Evolutionary conservation across 2,113 vertebrate species (phyloP), one percentile per base, ranked within the genome.

Genomic region (Grammomys dolichurus): DNA sequence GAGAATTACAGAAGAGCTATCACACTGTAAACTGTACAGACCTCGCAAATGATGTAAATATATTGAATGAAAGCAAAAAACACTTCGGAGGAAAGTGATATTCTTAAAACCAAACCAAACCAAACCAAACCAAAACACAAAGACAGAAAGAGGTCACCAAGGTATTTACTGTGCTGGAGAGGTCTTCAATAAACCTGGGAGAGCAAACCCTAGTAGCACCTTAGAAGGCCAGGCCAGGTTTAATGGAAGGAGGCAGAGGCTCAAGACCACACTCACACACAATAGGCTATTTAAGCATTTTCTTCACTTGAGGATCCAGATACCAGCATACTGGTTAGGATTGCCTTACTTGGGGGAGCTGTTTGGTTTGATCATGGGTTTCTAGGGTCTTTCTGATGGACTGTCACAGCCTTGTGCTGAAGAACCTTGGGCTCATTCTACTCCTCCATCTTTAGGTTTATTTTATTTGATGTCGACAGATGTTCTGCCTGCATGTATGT

Each of bases 51-150:
- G 46, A 63, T 91, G 92, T 93, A 81, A 76, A 87, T 69, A 43
- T 36, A 92, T 46, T 84, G 77, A 96, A 87, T 73, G 11, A 20
- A 96, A 88, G 67, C 13, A 90, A 89, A 51, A 51, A 88, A 94
- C 48, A 58, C 20, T 82, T n/a, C n/a, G 92, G 67, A 89, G 28
- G 48, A 95, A 87, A 65, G n/a, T 69, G 24, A 12, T 90, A 1
- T 40, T 92, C 65, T 88, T 16, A 22, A 78, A 82, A 90, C 20
- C 73, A 40, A 81, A n/a, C 69, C 63, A 40, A 17, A n/a, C 48
- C 63, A 33, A 69, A 77, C 28, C 46, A 54, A 87, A 48, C 43
- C 36, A 76, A 63, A 87, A 87, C 60, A 4, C 46, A 54, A 78
- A 85, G 36, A 46, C 46, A 85, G 82, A 60, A 24, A 72, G 60